Percentiles rank a stretch among this genome's conserved stretches.
phyloP scores from a whole-genome alignment of 2,888 invertebrate species.

The Chrysina gloriosa region DNA sequence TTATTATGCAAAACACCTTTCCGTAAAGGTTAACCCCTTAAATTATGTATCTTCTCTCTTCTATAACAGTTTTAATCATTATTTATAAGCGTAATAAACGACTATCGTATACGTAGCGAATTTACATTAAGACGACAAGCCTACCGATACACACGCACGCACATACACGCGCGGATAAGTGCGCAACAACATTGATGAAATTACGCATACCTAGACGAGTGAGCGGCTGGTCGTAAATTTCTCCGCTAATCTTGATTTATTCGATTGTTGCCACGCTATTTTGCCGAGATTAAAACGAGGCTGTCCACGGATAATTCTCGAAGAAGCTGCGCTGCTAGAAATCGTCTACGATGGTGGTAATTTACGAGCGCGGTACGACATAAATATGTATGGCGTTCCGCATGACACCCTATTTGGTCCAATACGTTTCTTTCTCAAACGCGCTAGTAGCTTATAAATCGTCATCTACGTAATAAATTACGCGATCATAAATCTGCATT shows the following conservation, averaged over 20 bases:
- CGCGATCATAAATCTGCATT: too few relatives aligned
- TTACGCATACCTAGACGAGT: neutral
- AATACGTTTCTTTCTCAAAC: neutral
- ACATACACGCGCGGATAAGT: neutral
- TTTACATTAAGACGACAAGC: conserved; percentile 16
- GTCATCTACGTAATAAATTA: neutral
- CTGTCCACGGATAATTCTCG: neutral
- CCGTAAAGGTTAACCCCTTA: conserved; percentile 48
- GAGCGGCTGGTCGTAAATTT: neutral
- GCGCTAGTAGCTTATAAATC: neutral
- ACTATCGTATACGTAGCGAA: conserved; percentile 11
- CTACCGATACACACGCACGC: neutral
- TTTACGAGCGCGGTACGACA: conserved; percentile 3
- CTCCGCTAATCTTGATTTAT: conserved; percentile 29
- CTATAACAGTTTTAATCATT: conserved; percentile 38
- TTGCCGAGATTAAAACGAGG: neutral
- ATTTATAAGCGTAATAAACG: conserved; percentile 37
- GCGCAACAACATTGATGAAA: conserved; percentile 29
- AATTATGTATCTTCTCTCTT: conserved; percentile 44
- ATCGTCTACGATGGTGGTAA: conserved; percentile 5
- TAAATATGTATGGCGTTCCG: neutral
- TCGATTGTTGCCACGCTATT: conserved; percentile 15
- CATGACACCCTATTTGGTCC: neutral
- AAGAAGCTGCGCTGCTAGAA: conserved; percentile 5
- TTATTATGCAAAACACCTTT: conserved; percentile 55